These are phyloP conservation scores for Nanorana parkeri DNA, from an alignment of 2,113 vertebrate species.

Conservation along the genomic window DNA sequence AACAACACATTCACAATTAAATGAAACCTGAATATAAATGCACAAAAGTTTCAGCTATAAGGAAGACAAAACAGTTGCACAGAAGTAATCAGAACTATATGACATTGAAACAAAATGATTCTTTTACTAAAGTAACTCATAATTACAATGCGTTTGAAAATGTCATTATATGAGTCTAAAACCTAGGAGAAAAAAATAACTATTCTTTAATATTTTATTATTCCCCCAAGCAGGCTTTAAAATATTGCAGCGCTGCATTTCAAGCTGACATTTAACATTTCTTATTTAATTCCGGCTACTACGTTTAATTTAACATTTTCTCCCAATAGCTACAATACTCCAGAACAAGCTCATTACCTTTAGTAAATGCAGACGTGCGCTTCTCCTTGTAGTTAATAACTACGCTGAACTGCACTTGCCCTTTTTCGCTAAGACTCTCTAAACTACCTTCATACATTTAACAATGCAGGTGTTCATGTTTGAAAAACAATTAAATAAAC, in stretches of 20 bases:
- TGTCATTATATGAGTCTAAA: constrained; percentile 17
- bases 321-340: constrained; percentile 18
- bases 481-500: constrained; percentile 16
- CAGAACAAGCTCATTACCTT: constrained; percentile 47
- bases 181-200: constrained; percentile 23
- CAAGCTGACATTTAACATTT: constrained; percentile 14
- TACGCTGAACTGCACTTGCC: not conserved
- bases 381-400: constrained; percentile 3
- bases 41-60: not conserved
- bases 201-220: constrained; percentile 51
- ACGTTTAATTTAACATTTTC: constrained; percentile 47
- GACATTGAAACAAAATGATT: constrained; percentile 33
- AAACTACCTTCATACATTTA: constrained; percentile 25
- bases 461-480: constrained; percentile 36
- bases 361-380: fast-evolving
- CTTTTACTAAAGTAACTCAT: constrained; percentile 20
- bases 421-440: constrained; percentile 26
- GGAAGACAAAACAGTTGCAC: not conserved
- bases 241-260: constrained; percentile 40
- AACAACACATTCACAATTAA: not conserved
- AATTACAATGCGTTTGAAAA: constrained; percentile 30
- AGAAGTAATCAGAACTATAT: constrained; percentile 6
- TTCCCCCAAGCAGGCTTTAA: constrained; percentile 27
- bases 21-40: not conserved
- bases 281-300: constrained; percentile 49